These are phyloP conservation scores for Procambarus virginalis DNA, from an alignment of 1,140 invertebrate species.

Conservation along the genomic window DNA sequence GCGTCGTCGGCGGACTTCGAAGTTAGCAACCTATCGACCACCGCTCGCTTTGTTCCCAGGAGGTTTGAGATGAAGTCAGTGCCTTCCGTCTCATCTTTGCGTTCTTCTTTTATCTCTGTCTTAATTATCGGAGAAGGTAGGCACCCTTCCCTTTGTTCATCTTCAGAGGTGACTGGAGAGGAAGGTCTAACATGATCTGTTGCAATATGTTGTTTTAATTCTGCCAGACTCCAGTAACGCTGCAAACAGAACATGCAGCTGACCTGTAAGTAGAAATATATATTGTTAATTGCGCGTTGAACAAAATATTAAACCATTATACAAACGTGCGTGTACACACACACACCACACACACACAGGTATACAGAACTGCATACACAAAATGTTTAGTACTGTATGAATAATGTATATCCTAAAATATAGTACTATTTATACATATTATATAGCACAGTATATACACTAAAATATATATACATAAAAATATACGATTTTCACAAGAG, in stretches of 20 bases:
- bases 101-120: conserved; percentile 16
- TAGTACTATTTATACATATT: no score
- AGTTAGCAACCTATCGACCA: conserved; percentile 88
- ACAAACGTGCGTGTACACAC: no score
- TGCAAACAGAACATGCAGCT: conserved; percentile 93
- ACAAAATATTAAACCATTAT: no score
- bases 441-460: no score
- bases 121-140: conserved; percentile 12
- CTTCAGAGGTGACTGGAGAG: conserved; percentile 67
- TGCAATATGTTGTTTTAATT: conserved; percentile 92
- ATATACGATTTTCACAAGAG: no score
- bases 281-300: no score
- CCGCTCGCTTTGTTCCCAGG: conserved; percentile 88
- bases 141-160: conserved; percentile 49
- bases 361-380: no score
- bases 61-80: conserved; percentile 91
- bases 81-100: conserved; percentile 46
- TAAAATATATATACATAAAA: no score
- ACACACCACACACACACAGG: no score
- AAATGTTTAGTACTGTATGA: no score
- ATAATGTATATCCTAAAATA: no score
- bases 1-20: conserved; percentile 85
- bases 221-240: conserved; percentile 94
- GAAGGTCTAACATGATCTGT: conserved; percentile 78
- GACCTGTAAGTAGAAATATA: conserved; percentile 77